Base-by-base conservation (phyloP, 2,888 invertebrate species). In the Cephonodes hylas region DNA sequence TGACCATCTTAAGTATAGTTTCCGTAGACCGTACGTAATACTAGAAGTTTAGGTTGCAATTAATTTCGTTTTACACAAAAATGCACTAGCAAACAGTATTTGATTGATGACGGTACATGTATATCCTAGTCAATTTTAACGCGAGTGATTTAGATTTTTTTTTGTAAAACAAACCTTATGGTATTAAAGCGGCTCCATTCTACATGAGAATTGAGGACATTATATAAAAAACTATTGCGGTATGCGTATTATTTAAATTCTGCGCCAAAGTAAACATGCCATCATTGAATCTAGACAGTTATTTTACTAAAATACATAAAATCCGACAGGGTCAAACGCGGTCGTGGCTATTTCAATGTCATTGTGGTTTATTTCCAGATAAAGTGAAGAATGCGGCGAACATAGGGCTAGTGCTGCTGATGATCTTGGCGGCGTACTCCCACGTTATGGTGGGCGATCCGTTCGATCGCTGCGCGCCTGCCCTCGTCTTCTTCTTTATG, bases 381-480 rank as follows among this genome's bases (percentile, higher is more conserved):
- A 96, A 96, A 87, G 91, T 98, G 66, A 99, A 99, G 89, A 97
- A 98, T 84, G 94, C 95, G 57, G 97, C 98, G 46, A 99, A 99
- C 88, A 91, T 96, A 8, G 94, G 97, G 34, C 93, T 99, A 64
- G 93, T 99, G 45, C 69, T 96, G 59, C 90, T 98, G 68, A 98
- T 98, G 95, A 82, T 97, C 66, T 94, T 98, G 88, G 97, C 98
- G 38, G 96, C 98, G 61, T 98, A 99, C 86, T 98, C 98, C 13
- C 98, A 98, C 84, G 95, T 97, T 79, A 96, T 97, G 95, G 97
- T 98, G 34, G 97, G 97, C 60, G 98, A 98, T 85, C 97, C 97
- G 70, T 96, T 98, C 85, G 98, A 98, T 85, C 94, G 98, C 72
- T 96, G 96, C 60, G 98, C 97, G 13, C 97, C 97, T 0, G 96